Evolutionary conservation across 1,140 invertebrate genomes (phyloP), one percentile per base, ranked within the genome.

Genomic region (Drosophila setifemur): DNA sequence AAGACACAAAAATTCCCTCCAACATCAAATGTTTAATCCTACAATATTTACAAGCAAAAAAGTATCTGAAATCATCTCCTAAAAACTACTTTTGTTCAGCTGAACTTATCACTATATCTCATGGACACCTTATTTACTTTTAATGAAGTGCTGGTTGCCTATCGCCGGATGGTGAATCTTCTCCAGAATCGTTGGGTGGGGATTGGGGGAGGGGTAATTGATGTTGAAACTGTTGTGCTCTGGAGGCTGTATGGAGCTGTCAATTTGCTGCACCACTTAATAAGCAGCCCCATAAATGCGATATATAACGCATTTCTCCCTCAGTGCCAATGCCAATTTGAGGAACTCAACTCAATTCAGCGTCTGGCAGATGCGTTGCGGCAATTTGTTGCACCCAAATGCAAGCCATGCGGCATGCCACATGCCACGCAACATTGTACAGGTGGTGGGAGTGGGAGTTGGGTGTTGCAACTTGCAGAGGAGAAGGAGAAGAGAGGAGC

Each of bases 381-480:
- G 66, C 81, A 86, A 86, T 83, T 86, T 86, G 79, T 72, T 63
- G 60, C 54, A 37, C 44, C 81, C 70, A 83, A 83, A 83, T 75
- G 79, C 72, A 50, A 44, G 68, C 53, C 72, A 54, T 45, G 68
- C 53, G 39, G 29, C 66, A 76, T 72, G 76, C 60, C 66, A 21
- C 76, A 74, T 68, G 75, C 58, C 48, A 58, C 44, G 55, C 55
- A 53, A 45, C 70, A 55, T 45, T 33, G 42, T 33, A 18, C 5
- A 7, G 4, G 48, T 12, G 35, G 55, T 60, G 52, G 53, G 19
- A 25, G 40, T 55, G 33, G 33, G 33, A 37, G 33, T 37, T 37
- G 12, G 33, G 3, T n/a, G n/a, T n/a, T n/a, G n/a, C n/a, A n/a
- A n/a, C n/a, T 47, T 14, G 43, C 8, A n/a, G 42, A 21, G 31